Base-by-base conservation (phyloP, 2,113 vertebrate species). In the Saimiri boliviensis region DNA sequence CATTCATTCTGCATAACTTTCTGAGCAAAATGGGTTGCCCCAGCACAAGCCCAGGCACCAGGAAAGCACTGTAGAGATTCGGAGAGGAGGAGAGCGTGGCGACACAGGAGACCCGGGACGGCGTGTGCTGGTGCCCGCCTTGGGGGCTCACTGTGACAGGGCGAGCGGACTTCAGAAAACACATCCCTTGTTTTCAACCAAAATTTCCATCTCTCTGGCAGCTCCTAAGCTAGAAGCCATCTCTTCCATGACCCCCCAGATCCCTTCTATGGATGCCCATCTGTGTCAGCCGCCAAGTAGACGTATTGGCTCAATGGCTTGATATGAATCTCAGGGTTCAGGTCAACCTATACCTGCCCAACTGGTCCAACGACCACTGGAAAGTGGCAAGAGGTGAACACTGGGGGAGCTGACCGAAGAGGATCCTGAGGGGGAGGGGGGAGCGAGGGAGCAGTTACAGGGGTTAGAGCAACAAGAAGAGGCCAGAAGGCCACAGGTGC, bases 141-240 rank as follows among this genome's bases (percentile, higher is more conserved):
- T 0, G 1, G 79, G 35, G 14, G 0, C 49, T 52, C 23, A 2
- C 40, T 0, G 30, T 4, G 19, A n/a, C 3, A 0, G 21, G 25
- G 60, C 37, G 79, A 5, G 0, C 9, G 2, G 63, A 66, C 79
- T 76, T 74, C n/a, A 70, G 66, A 60, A 81, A 40, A 54, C 9
- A 13, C 37, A 19, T 25, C 32, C 35, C 45, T 95, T 25, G 45
- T 32, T 86, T 79, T 83, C 79, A 56, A 82, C 11, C 52, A 25
- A 54, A 35, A 80, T n/a, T n/a, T 76, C 56, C 47, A 63, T 40
- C 42, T 76, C 54, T 66, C 49, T 68, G 37, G 37, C n/a, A 58
- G 91, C 80, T 73, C 70, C 76, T 81, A 79, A 70, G 83, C 58
- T 35, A 27, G 71, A 63, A 89, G 73, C 52, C 42, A 21, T 37